Evolutionary conservation across 2,113 vertebrate genomes (phyloP).

Genomic region (Amazona vittata): DNA sequence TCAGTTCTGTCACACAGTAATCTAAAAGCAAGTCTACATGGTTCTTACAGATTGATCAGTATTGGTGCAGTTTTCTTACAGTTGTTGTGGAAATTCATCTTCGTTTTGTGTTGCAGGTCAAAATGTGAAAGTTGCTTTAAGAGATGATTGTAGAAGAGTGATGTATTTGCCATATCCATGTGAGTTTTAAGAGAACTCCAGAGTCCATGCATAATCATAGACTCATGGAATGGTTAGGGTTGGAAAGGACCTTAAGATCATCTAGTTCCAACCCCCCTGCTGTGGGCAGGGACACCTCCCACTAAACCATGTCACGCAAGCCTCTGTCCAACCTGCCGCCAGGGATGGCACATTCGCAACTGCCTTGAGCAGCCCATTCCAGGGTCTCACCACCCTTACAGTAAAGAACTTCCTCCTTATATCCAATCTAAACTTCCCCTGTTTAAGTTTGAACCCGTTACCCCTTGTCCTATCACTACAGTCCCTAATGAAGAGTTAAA

Average conservation of each 20-base stretch:
- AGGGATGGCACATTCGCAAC: background rate
- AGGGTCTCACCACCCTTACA: background rate
- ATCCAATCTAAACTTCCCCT: background rate
- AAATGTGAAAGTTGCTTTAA: background rate
- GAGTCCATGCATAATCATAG: background rate
- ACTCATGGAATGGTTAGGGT: background rate
- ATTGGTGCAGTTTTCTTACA: background rate
- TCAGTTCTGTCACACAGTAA: background rate
- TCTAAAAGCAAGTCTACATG: background rate
- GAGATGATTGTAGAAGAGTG: background rate
- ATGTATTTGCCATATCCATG: fast-evolving
- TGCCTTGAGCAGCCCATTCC: background rate
- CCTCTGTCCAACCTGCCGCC: background rate
- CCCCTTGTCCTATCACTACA: background rate
- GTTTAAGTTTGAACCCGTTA: background rate
- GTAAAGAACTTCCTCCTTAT: background rate
- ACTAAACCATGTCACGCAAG: background rate
- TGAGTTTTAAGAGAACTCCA: background rate
- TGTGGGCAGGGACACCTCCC: background rate
- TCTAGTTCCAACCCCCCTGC: background rate
- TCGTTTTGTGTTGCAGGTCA: background rate
- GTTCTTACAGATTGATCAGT: background rate
- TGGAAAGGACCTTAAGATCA: background rate
- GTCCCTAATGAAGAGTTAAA: background rate
- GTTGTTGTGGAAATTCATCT: background rate